These are phyloP conservation scores for Pollenia amentaria DNA, from an alignment of 2,888 invertebrate genomes.

Conservation along the genomic window DNA sequence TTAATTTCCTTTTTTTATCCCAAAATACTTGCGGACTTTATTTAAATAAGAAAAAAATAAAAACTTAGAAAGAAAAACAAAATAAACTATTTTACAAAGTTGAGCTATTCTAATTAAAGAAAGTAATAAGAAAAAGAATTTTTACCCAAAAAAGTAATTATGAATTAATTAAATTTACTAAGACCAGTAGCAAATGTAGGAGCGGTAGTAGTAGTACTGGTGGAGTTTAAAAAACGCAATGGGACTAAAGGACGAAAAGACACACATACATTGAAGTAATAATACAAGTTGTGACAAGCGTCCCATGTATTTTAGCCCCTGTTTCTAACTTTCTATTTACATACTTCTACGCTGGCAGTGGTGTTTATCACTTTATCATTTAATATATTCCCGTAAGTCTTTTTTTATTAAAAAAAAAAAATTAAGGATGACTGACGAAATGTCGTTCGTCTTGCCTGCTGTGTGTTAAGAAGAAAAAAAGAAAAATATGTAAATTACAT, in stretches of 20 bases:
- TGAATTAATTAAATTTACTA: slow-evolving; percentile 56
- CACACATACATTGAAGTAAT: neutral
- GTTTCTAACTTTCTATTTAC: neutral
- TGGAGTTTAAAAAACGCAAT: neutral
- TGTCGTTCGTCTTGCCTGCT: slow-evolving; percentile 27
- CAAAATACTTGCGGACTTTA: too few species aligned
- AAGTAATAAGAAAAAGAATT: slow-evolving; percentile 30
- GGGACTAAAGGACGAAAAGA: slow-evolving; percentile 13
- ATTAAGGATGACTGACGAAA: slow-evolving; percentile 42
- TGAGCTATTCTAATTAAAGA: slow-evolving; percentile 28
- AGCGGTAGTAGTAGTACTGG: neutral
- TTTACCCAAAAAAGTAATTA: slow-evolving; percentile 40
- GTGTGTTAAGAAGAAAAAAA: slow-evolving; percentile 15
- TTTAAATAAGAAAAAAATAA: too few species aligned
- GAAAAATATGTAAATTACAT: slow-evolving; percentile 63
- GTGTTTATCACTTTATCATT: slow-evolving; percentile 63
- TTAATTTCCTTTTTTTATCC: too few species aligned
- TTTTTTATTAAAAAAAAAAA: slow-evolving; percentile 11
- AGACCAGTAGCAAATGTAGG: neutral
- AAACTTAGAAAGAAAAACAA: too few species aligned
- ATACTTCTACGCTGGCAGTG: slow-evolving; percentile 8
- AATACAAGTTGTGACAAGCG: slow-evolving; percentile 16
- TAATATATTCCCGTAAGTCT: slow-evolving; percentile 64
- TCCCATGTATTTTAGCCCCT: neutral
- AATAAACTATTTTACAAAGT: slow-evolving; percentile 12